These are phyloP conservation scores for Enteromius treurensis DNA, from an alignment of 2,797 vertebrate genomes.

Conservation along the genomic window DNA sequence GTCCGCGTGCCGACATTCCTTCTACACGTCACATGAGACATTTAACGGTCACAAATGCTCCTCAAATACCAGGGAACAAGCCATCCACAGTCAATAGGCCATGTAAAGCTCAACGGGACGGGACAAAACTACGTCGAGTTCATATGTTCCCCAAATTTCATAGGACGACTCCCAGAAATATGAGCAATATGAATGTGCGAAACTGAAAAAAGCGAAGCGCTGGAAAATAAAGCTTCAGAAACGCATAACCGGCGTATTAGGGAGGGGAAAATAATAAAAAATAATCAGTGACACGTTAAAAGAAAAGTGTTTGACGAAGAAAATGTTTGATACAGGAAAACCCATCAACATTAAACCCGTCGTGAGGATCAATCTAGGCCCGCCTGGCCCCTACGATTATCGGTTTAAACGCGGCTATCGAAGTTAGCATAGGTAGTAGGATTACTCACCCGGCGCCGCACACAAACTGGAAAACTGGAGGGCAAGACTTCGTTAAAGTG, in stretches of 20 bases:
- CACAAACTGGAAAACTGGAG: slow-evolving; percentile 28
- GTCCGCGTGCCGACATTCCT: slow-evolving; percentile 28
- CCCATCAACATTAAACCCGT: neutral
- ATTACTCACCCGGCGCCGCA: slow-evolving; percentile 50
- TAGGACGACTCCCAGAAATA: neutral
- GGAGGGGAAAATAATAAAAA: neutral
- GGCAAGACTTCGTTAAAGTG: slow-evolving; percentile 16
- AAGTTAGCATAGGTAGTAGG: slow-evolving; percentile 38
- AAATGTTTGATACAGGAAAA: neutral
- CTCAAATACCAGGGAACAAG: neutral
- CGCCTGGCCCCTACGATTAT: slow-evolving; percentile 36
- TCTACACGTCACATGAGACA: neutral
- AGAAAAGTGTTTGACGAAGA: neutral
- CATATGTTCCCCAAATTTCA: neutral
- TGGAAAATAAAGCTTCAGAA: neutral
- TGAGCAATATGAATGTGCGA: neutral
- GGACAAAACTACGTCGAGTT: neutral
- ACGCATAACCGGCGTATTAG: neutral
- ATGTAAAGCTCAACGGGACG: neutral
- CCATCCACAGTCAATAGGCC: neutral
- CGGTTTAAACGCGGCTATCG: slow-evolving; percentile 38
- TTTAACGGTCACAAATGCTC: slow-evolving; percentile 1
- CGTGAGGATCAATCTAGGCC: slow-evolving; percentile 25
- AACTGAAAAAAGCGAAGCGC: neutral
- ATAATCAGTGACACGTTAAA: neutral